These are phyloP conservation scores for Lordiphosa clarofinis DNA, from an alignment of 1,140 invertebrate genomes.

Conservation along the genomic window DNA sequence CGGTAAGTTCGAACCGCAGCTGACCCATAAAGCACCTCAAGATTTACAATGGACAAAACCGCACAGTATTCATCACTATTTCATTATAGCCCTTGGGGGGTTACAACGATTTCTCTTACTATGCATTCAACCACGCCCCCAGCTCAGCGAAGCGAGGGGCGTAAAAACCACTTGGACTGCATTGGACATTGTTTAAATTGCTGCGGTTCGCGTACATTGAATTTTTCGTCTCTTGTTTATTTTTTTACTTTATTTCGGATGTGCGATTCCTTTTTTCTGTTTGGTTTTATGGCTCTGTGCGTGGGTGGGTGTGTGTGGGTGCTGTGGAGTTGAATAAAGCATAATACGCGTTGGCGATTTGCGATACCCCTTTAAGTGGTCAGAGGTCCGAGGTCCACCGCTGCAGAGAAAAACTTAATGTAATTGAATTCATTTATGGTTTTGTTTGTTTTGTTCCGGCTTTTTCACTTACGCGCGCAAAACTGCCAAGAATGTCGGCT, in stretches of 20 bases:
- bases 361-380: slow-evolving; percentile 43
- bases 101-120: slow-evolving; percentile 45
- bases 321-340: slow-evolving; percentile 45
- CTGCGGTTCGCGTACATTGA: slow-evolving; percentile 72
- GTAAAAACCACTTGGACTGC: slow-evolving; percentile 68
- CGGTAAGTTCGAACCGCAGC: slow-evolving; percentile 18
- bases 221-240: slow-evolving; percentile 67
- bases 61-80: slow-evolving; percentile 67
- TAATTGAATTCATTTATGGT: slow-evolving; percentile 77
- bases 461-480: slow-evolving; percentile 7
- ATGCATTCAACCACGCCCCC: slow-evolving; percentile 27
- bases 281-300: slow-evolving; percentile 51
- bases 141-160: slow-evolving; percentile 44
- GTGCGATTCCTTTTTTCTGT: slow-evolving; percentile 15
- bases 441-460: slow-evolving; percentile 59
- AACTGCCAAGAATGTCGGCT: slow-evolving; percentile 68
- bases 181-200: slow-evolving; percentile 77
- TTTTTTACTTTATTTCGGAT: slow-evolving; percentile 63
- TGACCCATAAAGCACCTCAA: slow-evolving; percentile 31
- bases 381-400: slow-evolving; percentile 27
- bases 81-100: slow-evolving; percentile 56
- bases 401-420: slow-evolving; percentile 58
- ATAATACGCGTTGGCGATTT: slow-evolving; percentile 50
- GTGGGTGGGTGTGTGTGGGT: slow-evolving; percentile 19
- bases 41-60: slow-evolving; percentile 44